Percentiles rank a stretch among this genome's conserved stretches.
phyloP scores from a whole-genome alignment of 1,140 invertebrate species.

The Homarus americanus region DNA sequence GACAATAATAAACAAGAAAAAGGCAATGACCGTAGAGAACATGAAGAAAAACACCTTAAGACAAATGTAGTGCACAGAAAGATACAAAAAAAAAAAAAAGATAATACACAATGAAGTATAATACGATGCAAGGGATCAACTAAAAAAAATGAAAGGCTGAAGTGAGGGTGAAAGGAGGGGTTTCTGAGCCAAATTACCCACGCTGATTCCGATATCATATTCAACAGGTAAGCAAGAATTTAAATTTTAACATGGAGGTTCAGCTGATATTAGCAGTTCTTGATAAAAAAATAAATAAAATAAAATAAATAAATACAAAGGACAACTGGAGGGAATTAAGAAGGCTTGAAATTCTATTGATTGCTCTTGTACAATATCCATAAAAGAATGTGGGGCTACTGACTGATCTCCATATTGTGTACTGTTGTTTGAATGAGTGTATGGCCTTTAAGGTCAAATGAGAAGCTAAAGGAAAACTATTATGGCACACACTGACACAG shows the following conservation, averaged over 20 bases:
- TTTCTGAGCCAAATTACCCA: conserved; percentile 46
- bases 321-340: conserved; percentile 37
- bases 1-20: not conserved
- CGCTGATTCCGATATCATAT: conserved; percentile 31
- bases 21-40: not conserved
- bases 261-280: not conserved
- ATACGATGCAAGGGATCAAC: not conserved
- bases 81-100: not conserved
- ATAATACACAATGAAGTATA: not conserved
- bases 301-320: too few species aligned
- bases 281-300: not conserved
- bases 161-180: not conserved
- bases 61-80: not conserved
- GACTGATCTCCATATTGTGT: conserved; percentile 61
- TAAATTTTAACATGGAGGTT: conserved; percentile 17
- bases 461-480: conserved; percentile 21
- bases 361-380: conserved; percentile 18
- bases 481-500: conserved; percentile 9
- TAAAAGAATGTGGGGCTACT: conserved; percentile 28
- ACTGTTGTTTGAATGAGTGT: conserved; percentile 45
- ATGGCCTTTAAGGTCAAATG: conserved; percentile 14
- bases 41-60: not conserved
- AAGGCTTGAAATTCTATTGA: conserved; percentile 27
- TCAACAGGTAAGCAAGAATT: conserved; percentile 37
- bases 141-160: not conserved